These are phyloP conservation scores for Epizoanthus scotinus DNA, from an alignment of 92 coral and sea anemone species.

Conservation along the genomic window DNA sequence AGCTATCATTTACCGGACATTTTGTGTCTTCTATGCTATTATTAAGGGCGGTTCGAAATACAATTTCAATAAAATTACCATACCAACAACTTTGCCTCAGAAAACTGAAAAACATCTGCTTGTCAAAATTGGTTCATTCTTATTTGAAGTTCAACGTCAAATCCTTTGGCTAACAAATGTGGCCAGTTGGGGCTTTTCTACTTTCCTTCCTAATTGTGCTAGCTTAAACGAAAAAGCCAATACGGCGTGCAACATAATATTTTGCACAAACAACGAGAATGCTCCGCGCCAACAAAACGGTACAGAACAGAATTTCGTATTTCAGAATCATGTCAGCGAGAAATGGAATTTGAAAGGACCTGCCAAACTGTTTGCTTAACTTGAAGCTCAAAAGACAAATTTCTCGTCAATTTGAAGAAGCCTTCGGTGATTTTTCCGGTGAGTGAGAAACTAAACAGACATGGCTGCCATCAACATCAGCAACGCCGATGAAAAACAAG, in stretches of 20 bases:
- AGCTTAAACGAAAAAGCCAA: constrained; percentile 31
- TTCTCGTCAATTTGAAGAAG: constrained; percentile 24
- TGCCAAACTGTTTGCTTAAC: constrained; percentile 40
- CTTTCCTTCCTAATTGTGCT: constrained; percentile 15
- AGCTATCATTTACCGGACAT: not conserved
- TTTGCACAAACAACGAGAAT: not conserved
- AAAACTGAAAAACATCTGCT: constrained; percentile 35
- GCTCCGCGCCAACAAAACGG: not conserved
- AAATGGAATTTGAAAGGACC: constrained; percentile 24
- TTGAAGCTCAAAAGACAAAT: constrained; percentile 31
- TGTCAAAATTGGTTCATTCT: constrained; percentile 33
- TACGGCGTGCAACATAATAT: not conserved
- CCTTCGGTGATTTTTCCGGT: not conserved
- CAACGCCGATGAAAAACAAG: constrained; percentile 18
- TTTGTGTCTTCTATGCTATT: not conserved
- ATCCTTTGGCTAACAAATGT: constrained; percentile 15
- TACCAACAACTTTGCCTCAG: constrained; percentile 19
- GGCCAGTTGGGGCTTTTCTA: constrained; percentile 24
- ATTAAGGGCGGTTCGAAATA: constrained; percentile 6
- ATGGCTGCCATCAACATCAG: constrained; percentile 19
- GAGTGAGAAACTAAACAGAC: constrained; percentile 6
- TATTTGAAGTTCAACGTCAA: constrained; percentile 33
- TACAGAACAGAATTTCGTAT: constrained; percentile 1
- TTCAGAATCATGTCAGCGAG: not conserved
- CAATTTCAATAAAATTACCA: constrained; percentile 27